Conservation (phyloP, 2,888 invertebrate genomes). For the Heliothis peltigera region DNA sequence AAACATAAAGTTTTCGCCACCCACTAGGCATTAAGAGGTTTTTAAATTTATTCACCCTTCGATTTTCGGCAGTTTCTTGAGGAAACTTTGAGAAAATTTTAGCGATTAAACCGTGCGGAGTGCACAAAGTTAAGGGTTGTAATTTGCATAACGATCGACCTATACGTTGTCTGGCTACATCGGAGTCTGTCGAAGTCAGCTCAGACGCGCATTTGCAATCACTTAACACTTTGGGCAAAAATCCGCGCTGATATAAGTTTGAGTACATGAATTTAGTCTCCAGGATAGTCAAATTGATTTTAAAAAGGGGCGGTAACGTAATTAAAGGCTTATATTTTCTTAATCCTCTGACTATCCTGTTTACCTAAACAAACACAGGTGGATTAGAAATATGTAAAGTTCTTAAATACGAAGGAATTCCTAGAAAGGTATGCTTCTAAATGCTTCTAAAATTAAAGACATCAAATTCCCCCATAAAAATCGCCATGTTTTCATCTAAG, state of each 20-base stretch:
- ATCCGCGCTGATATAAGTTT: constrained; percentile 18
- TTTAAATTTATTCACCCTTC: constrained; percentile 90
- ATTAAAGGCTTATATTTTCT: neutral
- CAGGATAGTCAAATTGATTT: constrained; percentile 8
- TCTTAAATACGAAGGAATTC: neutral
- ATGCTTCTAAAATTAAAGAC: no score
- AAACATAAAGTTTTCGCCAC: constrained; percentile 84
- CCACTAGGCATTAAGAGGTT: constrained; percentile 86
- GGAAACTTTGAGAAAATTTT: constrained; percentile 82
- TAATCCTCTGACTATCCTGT: neutral
- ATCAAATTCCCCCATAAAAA: no score
- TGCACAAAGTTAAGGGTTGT: constrained; percentile 85
- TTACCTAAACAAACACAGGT: no score
- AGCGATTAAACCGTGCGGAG: constrained; percentile 84
- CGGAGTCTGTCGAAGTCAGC: constrained; percentile 37
- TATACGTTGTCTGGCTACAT: constrained; percentile 59
- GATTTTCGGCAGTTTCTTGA: constrained; percentile 79
- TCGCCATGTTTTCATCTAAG: constrained; percentile 20
- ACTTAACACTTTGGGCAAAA: constrained; percentile 52
- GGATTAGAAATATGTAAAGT: no score
- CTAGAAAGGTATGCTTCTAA: no score
- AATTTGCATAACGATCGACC: constrained; percentile 85
- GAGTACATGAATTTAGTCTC: constrained; percentile 10
- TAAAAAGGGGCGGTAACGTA: no score
- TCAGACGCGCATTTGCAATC: constrained; percentile 48